These are phyloP conservation scores for Schizotus pectinicornis DNA, from an alignment of 2,888 invertebrate species.

Conservation along the genomic window DNA sequence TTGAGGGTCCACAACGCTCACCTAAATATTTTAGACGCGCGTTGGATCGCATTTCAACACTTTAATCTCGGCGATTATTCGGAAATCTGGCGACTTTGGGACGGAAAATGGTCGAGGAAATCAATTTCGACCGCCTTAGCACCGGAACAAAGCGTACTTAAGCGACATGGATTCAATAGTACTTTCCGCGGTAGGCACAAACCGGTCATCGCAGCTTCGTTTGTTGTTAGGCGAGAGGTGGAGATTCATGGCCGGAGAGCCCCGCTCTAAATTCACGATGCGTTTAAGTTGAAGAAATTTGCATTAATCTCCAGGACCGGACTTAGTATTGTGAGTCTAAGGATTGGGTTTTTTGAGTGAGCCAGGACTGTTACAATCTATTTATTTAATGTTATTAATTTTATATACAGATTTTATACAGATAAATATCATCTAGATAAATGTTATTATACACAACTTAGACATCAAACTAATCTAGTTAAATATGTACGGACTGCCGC, in stretches of 20 bases:
- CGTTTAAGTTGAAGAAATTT: too few species aligned
- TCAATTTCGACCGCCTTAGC: background rate
- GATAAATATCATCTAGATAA: slow-evolving; percentile 51
- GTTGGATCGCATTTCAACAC: too few species aligned
- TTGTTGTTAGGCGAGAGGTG: background rate
- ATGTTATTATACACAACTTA: slow-evolving; percentile 51
- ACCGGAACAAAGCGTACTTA: background rate
- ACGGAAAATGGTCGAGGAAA: slow-evolving; percentile 1
- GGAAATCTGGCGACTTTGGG: background rate
- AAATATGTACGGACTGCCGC: slow-evolving; percentile 48
- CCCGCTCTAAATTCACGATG: too few species aligned
- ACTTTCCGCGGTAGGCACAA: slow-evolving; percentile 13
- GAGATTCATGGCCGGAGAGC: too few species aligned
- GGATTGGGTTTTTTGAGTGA: too few species aligned
- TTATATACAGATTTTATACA: slow-evolving; percentile 52
- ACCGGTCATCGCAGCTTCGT: background rate
- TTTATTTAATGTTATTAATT: slow-evolving; percentile 45
- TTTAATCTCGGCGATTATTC: too few species aligned
- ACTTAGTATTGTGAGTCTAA: too few species aligned
- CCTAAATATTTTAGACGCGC: too few species aligned
- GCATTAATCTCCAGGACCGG: too few species aligned
- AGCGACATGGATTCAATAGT: background rate
- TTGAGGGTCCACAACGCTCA: too few species aligned
- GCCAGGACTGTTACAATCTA: slow-evolving; percentile 37
- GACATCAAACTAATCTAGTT: slow-evolving; percentile 45